Evolutionary conservation across 2,797 vertebrate species (phyloP).

Genomic region (Kryptolebias ocellatus): DNA sequence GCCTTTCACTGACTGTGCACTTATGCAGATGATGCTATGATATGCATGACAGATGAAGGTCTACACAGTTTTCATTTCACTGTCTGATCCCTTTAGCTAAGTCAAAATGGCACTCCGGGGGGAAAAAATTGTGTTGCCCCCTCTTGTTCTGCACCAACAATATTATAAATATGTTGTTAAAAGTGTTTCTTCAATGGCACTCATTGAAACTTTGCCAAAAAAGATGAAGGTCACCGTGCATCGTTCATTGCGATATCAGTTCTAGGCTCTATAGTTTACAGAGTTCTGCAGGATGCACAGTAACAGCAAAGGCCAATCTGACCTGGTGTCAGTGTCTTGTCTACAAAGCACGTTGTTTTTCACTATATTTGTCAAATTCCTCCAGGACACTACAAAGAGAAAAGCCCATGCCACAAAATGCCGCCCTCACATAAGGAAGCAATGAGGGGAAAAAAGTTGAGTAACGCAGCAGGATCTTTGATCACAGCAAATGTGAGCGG

Average conservation of each 20-base stretch:
- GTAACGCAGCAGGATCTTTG: constrained; percentile 67
- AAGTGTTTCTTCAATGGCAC: too few relatives aligned
- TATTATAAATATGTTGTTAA: too few relatives aligned
- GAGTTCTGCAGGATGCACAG: not conserved
- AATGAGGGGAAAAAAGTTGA: constrained; percentile 60
- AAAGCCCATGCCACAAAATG: constrained; percentile 55
- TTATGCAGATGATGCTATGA: too few relatives aligned
- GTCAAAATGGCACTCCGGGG: too few relatives aligned
- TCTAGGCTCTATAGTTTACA: not conserved
- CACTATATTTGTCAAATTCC: constrained; percentile 49
- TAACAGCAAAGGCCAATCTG: not conserved
- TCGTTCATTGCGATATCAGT: not conserved
- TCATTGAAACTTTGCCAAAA: too few relatives aligned
- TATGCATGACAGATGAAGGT: too few relatives aligned
- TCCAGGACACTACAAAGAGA: constrained; percentile 61
- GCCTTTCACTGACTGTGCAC: too few relatives aligned
- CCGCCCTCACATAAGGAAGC: constrained; percentile 68
- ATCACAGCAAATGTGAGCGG: constrained; percentile 72
- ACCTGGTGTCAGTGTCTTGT: constrained; percentile 32
- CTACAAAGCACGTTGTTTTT: constrained; percentile 63
- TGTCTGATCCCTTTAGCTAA: too few relatives aligned
- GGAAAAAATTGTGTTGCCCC: too few relatives aligned
- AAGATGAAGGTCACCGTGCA: too few relatives aligned
- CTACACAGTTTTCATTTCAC: too few relatives aligned
- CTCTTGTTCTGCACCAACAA: too few relatives aligned